Evolutionary conservation across 2,113 vertebrate species (phyloP).

Genomic region (Oostethus manadensis): DNA sequence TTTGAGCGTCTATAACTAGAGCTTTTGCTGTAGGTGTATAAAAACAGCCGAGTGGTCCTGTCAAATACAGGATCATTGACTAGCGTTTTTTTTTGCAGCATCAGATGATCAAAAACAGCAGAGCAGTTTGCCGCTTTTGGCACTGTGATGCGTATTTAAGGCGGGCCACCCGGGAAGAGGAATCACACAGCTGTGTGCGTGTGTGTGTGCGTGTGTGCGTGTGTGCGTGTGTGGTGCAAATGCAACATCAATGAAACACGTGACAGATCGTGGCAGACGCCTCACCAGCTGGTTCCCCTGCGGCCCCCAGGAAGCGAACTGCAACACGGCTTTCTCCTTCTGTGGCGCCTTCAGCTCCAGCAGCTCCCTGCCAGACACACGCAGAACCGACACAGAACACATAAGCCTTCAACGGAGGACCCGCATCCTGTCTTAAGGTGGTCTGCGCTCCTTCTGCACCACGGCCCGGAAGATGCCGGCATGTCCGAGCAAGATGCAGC

Average conservation of each 20-base stretch:
- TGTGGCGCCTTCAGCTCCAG: conserved; percentile 60
- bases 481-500: conserved; percentile 60
- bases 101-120: too few relatives aligned
- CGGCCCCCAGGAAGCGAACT: conserved; percentile 76
- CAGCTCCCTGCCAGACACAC: conserved; percentile 69
- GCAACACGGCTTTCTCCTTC: conserved; percentile 51
- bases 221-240: background rate
- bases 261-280: background rate
- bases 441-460: conserved; percentile 43
- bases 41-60: too few relatives aligned
- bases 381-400: conserved; percentile 23
- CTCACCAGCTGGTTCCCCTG: conserved; percentile 77
- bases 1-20: too few relatives aligned
- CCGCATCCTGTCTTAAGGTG: conserved; percentile 20
- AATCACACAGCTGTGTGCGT: background rate
- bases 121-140: too few relatives aligned
- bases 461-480: conserved; percentile 16
- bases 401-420: conserved; percentile 19
- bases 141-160: too few relatives aligned
- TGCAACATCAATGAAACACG: background rate
- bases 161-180: background rate
- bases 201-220: background rate
- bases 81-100: too few relatives aligned
- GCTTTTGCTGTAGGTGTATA: too few relatives aligned
- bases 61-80: too few relatives aligned